Percentiles rank a stretch among this genome's conserved stretches.
Conservation (phyloP, 2,797 vertebrate genomes). For the Gorsachius magnificus region DNA sequence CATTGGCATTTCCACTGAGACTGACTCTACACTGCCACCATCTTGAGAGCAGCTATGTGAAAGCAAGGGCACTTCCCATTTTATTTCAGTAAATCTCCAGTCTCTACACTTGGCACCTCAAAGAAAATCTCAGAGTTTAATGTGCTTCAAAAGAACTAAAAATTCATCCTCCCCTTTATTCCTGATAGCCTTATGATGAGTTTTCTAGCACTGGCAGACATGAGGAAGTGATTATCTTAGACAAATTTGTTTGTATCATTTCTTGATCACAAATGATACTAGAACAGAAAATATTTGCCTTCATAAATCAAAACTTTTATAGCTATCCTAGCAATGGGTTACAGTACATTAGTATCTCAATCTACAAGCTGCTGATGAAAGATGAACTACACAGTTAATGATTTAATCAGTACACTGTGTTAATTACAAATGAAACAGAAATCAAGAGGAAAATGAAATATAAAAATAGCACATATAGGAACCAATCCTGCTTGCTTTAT, state of each 20-base stretch:
- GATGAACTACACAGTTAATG: slow-evolving; percentile 27
- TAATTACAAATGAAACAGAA: slow-evolving; percentile 54
- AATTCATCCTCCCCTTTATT: background rate
- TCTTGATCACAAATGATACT: slow-evolving; percentile 46
- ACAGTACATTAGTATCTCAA: slow-evolving; percentile 47
- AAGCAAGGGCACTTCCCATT: background rate
- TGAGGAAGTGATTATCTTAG: background rate
- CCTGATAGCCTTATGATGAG: background rate
- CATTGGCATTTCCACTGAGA: background rate
- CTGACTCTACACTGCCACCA: background rate
- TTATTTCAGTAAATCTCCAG: background rate
- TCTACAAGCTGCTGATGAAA: slow-evolving; percentile 32
- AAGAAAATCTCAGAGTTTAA: background rate
- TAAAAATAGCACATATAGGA: background rate
- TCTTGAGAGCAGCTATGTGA: background rate
- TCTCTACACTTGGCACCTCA: background rate
- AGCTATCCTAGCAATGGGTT: slow-evolving; percentile 25
- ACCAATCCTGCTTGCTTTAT: background rate
- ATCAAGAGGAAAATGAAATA: slow-evolving; percentile 21
- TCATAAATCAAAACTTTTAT: slow-evolving; percentile 43
- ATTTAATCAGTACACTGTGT: slow-evolving; percentile 49
- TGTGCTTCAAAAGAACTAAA: background rate
- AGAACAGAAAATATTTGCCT: slow-evolving; percentile 56
- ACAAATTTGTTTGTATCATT: slow-evolving; percentile 53
- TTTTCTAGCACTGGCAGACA: background rate